phyloP scores from a whole-genome alignment of 1,140 invertebrate species.

The Sarcophaga bullata region DNA sequence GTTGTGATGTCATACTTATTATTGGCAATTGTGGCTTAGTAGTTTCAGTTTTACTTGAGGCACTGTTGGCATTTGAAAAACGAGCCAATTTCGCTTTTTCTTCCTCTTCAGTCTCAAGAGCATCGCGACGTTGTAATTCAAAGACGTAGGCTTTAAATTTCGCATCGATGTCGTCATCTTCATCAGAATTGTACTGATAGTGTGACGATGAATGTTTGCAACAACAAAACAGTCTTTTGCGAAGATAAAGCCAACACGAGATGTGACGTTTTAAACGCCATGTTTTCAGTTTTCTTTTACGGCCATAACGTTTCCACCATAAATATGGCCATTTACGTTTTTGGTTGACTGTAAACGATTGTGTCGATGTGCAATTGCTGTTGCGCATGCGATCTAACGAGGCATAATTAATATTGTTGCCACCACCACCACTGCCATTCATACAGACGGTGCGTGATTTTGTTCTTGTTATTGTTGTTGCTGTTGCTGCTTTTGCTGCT shows the following conservation, averaged over 20 bases:
- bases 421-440: conserved; percentile 38
- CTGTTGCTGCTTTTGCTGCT: background rate
- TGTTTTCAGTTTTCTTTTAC: conserved; percentile 20
- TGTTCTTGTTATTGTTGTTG: background rate
- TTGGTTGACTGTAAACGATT: conserved; percentile 28
- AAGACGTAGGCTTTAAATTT: conserved; percentile 65
- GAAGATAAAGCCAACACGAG: background rate
- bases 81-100: background rate
- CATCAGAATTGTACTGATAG: conserved; percentile 59
- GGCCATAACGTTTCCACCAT: conserved; percentile 35
- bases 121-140: conserved; percentile 61
- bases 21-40: background rate
- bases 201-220: background rate
- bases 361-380: conserved; percentile 44
- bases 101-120: background rate
- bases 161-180: conserved; percentile 66
- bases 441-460: conserved; percentile 13
- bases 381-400: conserved; percentile 59
- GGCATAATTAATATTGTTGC: conserved; percentile 59
- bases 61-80: background rate
- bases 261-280: background rate
- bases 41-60: background rate
- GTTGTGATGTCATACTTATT: conserved; percentile 35
- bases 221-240: conserved; percentile 15
- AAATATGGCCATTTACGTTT: conserved; percentile 30